Conservation (phyloP, 2,113 vertebrate species). For the Microtus richardsoni region DNA sequence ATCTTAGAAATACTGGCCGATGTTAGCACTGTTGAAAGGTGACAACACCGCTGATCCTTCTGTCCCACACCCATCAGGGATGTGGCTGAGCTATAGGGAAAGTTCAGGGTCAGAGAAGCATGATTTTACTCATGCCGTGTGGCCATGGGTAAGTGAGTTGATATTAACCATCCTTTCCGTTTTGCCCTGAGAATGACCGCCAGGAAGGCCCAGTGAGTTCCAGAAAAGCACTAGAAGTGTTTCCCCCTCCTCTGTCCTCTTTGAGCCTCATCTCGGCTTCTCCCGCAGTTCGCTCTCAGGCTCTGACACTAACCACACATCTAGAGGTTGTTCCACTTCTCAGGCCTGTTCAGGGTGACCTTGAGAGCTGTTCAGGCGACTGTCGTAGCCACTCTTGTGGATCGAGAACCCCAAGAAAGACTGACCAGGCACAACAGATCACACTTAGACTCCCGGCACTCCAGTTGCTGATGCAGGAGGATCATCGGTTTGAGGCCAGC, state of each 20-base stretch:
- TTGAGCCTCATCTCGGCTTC: fast-evolving
- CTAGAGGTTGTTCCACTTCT: neutral
- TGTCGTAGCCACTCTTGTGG: too few species aligned
- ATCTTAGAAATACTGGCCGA: neutral
- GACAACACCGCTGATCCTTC: neutral
- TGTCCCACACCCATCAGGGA: neutral
- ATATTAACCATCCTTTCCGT: neutral
- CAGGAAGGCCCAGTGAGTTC: neutral
- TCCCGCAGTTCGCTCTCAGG: neutral
- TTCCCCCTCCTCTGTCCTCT: neutral
- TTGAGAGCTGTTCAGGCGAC: neutral
- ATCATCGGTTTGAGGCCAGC: neutral
- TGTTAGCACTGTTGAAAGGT: neutral
- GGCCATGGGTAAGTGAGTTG: neutral
- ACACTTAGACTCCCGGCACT: neutral
- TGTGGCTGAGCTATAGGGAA: neutral
- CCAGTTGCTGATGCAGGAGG: too few species aligned
- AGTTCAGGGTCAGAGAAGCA: neutral
- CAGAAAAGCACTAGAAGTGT: neutral
- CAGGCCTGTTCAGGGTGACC: neutral
- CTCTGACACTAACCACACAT: neutral
- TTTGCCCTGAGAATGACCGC: neutral
- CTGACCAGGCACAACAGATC: too few species aligned
- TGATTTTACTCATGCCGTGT: neutral
- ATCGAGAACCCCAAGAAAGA: neutral